Conservation (phyloP, 2,888 invertebrate genomes). For the Parnassius apollo region DNA sequence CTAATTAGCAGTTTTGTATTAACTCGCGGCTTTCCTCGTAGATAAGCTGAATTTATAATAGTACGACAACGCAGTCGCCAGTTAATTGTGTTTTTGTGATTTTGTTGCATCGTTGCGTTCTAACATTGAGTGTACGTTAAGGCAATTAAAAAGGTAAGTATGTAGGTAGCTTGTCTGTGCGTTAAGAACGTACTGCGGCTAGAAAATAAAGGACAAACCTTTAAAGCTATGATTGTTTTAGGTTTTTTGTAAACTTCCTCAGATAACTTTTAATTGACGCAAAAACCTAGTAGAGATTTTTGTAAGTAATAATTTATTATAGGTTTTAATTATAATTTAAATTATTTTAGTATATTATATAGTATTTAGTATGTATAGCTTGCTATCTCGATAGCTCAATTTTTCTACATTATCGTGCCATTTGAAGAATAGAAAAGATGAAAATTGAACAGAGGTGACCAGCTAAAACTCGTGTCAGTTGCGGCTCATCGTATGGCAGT, state of each 20-base stretch:
- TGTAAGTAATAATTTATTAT: no score
- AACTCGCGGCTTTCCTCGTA: slow-evolving; percentile 69
- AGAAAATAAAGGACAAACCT: not conserved
- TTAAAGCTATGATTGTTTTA: not conserved
- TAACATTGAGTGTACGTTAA: not conserved
- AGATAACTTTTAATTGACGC: not conserved
- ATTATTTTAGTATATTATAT: no score
- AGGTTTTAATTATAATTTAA: no score
- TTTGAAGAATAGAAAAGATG: no score
- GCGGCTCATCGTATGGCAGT: slow-evolving; percentile 82
- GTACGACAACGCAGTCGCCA: slow-evolving; percentile 8
- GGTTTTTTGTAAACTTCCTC: not conserved
- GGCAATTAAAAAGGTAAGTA: slow-evolving; percentile 4
- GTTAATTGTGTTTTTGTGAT: slow-evolving; percentile 29
- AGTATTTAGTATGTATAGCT: no score
- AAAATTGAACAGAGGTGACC: no score
- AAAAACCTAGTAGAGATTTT: no score
- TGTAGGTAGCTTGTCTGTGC: slow-evolving; percentile 1
- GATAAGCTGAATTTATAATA: slow-evolving; percentile 63
- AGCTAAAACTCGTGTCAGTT: slow-evolving; percentile 62
- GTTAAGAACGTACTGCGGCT: not conserved
- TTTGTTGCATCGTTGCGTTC: slow-evolving; percentile 21
- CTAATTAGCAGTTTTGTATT: slow-evolving; percentile 57
- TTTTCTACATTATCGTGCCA: no score
- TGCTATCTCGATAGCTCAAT: no score